Evolutionary conservation across 1,140 invertebrate genomes (phyloP).

Genomic region (Drosophila suzukii): DNA sequence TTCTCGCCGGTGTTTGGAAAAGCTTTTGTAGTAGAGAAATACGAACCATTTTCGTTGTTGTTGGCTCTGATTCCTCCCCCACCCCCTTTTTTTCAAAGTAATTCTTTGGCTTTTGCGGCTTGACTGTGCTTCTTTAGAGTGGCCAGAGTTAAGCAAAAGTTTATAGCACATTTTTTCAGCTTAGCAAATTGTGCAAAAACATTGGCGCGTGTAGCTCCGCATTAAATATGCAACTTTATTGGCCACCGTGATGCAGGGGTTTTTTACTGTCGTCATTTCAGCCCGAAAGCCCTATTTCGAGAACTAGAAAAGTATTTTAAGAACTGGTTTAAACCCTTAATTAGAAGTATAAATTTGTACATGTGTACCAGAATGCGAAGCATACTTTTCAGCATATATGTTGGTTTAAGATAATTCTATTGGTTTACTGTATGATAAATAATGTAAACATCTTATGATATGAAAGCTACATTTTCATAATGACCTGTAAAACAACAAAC

Average conservation of each 20-base stretch:
- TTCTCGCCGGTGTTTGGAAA: slow-evolving; percentile 38
- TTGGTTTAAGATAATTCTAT: too few species aligned
- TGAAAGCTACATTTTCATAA: too few species aligned
- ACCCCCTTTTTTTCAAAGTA: slow-evolving; percentile 16
- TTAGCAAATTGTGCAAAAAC: slow-evolving; percentile 31
- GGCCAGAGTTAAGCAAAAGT: slow-evolving; percentile 60
- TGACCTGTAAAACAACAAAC: too few species aligned
- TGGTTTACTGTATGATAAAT: too few species aligned
- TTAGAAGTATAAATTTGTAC: too few species aligned
- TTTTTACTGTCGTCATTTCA: not conserved
- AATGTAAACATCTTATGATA: too few species aligned
- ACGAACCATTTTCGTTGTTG: slow-evolving; percentile 41
- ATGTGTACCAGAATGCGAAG: too few species aligned
- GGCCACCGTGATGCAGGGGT: not conserved
- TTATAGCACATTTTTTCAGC: slow-evolving; percentile 33
- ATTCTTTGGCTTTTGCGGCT: slow-evolving; percentile 65
- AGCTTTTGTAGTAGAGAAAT: slow-evolving; percentile 82
- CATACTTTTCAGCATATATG: too few species aligned
- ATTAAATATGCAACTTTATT: slow-evolving; percentile 10
- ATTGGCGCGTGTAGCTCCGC: slow-evolving; percentile 2
- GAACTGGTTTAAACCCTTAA: too few species aligned
- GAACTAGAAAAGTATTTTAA: too few species aligned
- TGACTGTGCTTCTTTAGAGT: slow-evolving; percentile 60
- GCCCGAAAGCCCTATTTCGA: too few species aligned
- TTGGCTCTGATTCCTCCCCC: slow-evolving; percentile 13